Evolutionary conservation across 2,888 invertebrate species (phyloP).

Genomic region (Acanthoscelides obtectus): DNA sequence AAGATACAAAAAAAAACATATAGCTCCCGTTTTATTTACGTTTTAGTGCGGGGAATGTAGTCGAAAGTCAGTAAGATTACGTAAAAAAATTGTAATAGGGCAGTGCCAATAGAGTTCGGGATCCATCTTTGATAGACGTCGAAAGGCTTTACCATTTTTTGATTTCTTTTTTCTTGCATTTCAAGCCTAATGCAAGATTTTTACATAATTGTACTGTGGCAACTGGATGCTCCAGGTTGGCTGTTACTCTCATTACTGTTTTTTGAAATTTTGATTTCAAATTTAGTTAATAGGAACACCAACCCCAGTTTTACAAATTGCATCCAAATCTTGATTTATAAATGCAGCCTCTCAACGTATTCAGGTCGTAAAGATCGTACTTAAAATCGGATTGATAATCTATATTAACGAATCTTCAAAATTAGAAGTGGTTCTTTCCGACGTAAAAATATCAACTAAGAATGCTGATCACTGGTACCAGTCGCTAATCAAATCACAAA

Average conservation of each 20-base stretch:
- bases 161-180: background rate
- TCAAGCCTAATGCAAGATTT: background rate
- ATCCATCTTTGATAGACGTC: background rate
- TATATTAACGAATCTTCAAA: too few species aligned
- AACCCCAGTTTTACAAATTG: too few species aligned
- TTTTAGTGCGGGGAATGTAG: background rate
- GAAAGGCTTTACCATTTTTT: background rate
- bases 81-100: background rate
- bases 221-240: background rate
- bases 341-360: too few species aligned
- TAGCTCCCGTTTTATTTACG: background rate
- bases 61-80: background rate
- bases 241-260: background rate
- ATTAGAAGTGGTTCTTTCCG: too few species aligned
- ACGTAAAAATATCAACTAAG: too few species aligned
- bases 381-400: too few species aligned
- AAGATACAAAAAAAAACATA: constrained; percentile 45
- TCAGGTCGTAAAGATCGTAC: too few species aligned
- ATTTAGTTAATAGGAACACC: too few species aligned
- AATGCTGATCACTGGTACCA: too few species aligned
- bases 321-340: too few species aligned
- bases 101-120: background rate
- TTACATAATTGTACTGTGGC: background rate
- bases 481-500: too few species aligned
- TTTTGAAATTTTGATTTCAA: too few species aligned